Base-by-base conservation (phyloP, 1,140 invertebrate species). In the Cyphomyrmex costatus region DNA sequence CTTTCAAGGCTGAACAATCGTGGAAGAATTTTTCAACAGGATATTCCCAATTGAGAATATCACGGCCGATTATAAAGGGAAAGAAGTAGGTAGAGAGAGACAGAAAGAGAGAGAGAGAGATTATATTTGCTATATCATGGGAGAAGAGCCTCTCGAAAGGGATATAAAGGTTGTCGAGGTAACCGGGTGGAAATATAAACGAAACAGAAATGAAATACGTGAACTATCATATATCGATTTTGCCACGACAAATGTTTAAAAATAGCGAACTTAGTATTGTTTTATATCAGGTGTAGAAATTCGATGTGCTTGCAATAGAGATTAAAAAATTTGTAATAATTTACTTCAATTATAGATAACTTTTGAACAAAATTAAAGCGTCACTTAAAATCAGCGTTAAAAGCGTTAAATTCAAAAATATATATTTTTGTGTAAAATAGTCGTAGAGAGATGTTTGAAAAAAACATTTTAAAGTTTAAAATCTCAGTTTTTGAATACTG, bases 41-140 rank as follows among this genome's bases (percentile, higher is more conserved):
- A 86, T 86, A 71, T 86, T 61, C n/a, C 66, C 66, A 82, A 86
- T 86, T 73, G 33, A 53, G 63, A 78, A 36, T 77, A 78, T 85
- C 53, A 66, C 3, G 8, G 71, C 14, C 58, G n/a, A 24, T 68
- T 82, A 36, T 46, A 27, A 46, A 16, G 3, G 49, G 19, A 14
- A 19, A 63, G 24, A 46, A 19, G 5, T 16, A 14, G 8, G 6
- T 36, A 42, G 66, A 49, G 24, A 24, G 16, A 42, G 56, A 14
- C 4, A n/a, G 16, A 36, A 70, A 36, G 61, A 65, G 36, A 66
- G 10, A 66, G 65, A 68, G 58, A 49, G n/a, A 53, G 42, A 77
- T 77, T 84, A 63, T 76, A 84, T 63, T 77, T 77, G 56, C 21
- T 33, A n/a, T 36, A 51, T 19, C 19, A 4, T 73, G 36, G 46